Evolutionary conservation across 2,888 invertebrate genomes (phyloP).

Genomic region (Didymodactylos carnosus): DNA sequence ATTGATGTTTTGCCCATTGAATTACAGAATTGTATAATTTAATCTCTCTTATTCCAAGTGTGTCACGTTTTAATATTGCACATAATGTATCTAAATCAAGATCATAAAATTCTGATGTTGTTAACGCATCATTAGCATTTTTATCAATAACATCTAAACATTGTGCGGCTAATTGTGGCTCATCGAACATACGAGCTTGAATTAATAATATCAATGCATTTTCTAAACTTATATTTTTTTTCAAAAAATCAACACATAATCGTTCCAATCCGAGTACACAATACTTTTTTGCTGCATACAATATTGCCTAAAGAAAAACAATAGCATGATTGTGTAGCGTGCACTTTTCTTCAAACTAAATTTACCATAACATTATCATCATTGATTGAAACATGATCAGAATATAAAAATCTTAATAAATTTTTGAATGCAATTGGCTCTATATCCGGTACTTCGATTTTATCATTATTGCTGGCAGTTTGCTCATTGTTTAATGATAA

Average conservation of each 20-base stretch:
- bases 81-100: slow-evolving; percentile 58
- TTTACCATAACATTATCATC: slow-evolving; percentile 70
- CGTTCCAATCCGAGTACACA: slow-evolving; percentile 61
- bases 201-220: slow-evolving; percentile 63
- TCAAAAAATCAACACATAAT: slow-evolving; percentile 58
- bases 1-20: slow-evolving; percentile 25
- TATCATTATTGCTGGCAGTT: background rate
- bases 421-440: slow-evolving; percentile 25
- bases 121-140: slow-evolving; percentile 55
- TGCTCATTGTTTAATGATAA: background rate
- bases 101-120: slow-evolving; percentile 59
- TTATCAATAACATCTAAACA: slow-evolving; percentile 65
- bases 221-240: slow-evolving; percentile 54
- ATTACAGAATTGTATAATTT: slow-evolving; percentile 47
- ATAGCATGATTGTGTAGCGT: too few species aligned
- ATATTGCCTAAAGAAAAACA: too few species aligned
- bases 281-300: slow-evolving; percentile 68
- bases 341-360: too few species aligned
- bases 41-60: slow-evolving; percentile 54
- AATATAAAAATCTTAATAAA: slow-evolving; percentile 43
- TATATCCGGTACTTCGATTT: slow-evolving; percentile 4
- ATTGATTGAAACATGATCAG: slow-evolving; percentile 62
- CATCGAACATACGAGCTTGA: slow-evolving; percentile 56
- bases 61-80: slow-evolving; percentile 55
- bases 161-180: slow-evolving; percentile 55